Evolutionary conservation across 2,888 invertebrate genomes (phyloP), one percentile per base, ranked within the genome.

Genomic region (Ramazzottius varieornatus): DNA sequence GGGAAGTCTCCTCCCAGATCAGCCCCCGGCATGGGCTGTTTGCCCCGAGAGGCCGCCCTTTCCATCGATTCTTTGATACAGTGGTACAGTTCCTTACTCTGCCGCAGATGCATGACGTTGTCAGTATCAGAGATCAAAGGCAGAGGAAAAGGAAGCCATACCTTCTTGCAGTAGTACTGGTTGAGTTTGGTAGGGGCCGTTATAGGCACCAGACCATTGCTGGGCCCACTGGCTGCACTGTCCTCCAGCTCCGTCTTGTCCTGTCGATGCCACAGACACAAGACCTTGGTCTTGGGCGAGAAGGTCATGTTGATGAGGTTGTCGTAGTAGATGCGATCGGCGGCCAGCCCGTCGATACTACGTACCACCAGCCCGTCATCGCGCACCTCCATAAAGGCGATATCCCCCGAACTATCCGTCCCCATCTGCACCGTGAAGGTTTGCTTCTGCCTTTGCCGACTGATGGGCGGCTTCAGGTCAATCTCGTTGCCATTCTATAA

Each of bases 31-130:
- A 79, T 72, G 46, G 70, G 71, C 33, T 76, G 77, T 70, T 75
- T 85, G 46, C 83, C 83, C 65, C 84, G 77, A 0, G 82, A 80
- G 1, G 83, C 84, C 1, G 85, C 84, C 70, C 83, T 79, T 77
- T 96, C 96, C 93, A 99, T 98, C 20, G 96, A 88, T 72, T 93
- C 89, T 78, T 99, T 98, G 73, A 99, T 93, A 77, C 91, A 90
- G 78, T 92, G 91, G 79, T 98, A 99, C 67, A 99, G 81, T 73
- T 94, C 91, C 78, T 92, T 90, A 78, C 96, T 96, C 94, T 96
- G 79, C 65, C 80, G 78, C 67, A 66, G 63, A 76, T 72, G 68
- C 75, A 72, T 66, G 73, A 32, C 73, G 40, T 20, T 40, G 40
- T 40, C 40, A 40, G 8, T 40, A 20, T 40, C 20, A 40, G 8